These are phyloP conservation scores for Pseudopleuronectes americanus DNA, from an alignment of 2,797 vertebrate species.

Conservation along the genomic window DNA sequence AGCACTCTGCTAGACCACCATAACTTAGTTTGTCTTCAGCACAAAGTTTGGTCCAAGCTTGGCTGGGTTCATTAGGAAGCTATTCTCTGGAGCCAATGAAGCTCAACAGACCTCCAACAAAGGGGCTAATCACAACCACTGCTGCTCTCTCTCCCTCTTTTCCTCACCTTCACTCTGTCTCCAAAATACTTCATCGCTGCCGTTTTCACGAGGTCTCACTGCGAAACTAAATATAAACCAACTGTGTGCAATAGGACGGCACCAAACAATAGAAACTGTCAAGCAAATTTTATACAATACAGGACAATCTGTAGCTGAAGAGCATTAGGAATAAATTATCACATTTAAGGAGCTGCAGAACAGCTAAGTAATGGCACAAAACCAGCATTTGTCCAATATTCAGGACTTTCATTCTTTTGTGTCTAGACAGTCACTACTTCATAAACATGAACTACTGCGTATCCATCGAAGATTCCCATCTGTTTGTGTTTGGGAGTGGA, in stretches of 20 bases:
- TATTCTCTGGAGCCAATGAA: conserved; percentile 91
- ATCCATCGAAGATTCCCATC: conserved; percentile 39
- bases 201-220: conserved; percentile 23
- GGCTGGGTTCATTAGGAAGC: conserved; percentile 90
- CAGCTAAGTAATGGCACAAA: conserved; percentile 21
- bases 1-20: conserved; percentile 82
- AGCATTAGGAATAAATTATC: conserved; percentile 12
- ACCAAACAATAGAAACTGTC: conserved; percentile 21
- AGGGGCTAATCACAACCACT: conserved; percentile 90
- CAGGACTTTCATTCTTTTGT: conserved; percentile 17
- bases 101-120: conserved; percentile 90
- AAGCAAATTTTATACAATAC: conserved; percentile 14
- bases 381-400: conserved; percentile 14
- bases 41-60: conserved; percentile 91
- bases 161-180: conserved; percentile 58
- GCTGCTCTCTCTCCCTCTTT: conserved; percentile 67
- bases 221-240: conserved; percentile 24
- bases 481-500: conserved; percentile 68
- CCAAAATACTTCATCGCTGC: conserved; percentile 35
- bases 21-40: conserved; percentile 91
- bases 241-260: conserved; percentile 24
- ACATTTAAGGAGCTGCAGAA: neutral
- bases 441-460: conserved; percentile 42
- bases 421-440: neutral
- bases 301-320: conserved; percentile 1